phyloP scores from a whole-genome alignment of 2,888 invertebrate genomes.

The Tipula unca region DNA sequence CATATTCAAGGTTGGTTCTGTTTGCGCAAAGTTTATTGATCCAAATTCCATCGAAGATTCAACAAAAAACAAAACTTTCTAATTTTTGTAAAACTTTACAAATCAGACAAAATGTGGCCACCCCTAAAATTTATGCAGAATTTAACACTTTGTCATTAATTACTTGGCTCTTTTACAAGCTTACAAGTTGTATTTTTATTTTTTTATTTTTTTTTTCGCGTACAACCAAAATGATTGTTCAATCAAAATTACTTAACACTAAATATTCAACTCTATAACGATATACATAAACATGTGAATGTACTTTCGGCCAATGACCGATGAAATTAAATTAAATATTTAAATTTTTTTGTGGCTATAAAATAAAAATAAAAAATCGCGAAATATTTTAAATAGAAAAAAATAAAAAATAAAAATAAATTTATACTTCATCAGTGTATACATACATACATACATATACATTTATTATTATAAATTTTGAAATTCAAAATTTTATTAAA shows the following conservation, averaged over 20 bases:
- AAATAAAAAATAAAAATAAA: not conserved
- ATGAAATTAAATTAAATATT: not conserved
- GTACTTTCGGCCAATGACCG: constrained; percentile 4
- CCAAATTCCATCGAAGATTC: not conserved
- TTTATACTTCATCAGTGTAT: not conserved
- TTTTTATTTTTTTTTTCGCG: not conserved
- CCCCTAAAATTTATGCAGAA: not conserved
- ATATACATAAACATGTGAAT: not conserved
- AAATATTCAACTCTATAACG: not conserved
- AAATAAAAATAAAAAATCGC: not conserved
- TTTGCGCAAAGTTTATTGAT: not conserved
- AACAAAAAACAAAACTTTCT: not conserved
- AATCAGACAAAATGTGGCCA: not conserved
- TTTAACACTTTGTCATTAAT: not conserved
- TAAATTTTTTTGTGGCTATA: not conserved
- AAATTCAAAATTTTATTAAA: not conserved
- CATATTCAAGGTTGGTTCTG: not conserved
- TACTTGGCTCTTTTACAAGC: no score
- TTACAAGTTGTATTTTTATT: no score
- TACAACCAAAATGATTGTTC: not conserved
- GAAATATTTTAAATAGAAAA: not conserved
- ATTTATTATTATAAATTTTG: no score
- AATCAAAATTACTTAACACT: not conserved
- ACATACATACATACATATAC: not conserved
- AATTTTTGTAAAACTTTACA: not conserved